Evolutionary conservation across 2,888 invertebrate genomes (phyloP).

Genomic region (Lepas anatifera): DNA sequence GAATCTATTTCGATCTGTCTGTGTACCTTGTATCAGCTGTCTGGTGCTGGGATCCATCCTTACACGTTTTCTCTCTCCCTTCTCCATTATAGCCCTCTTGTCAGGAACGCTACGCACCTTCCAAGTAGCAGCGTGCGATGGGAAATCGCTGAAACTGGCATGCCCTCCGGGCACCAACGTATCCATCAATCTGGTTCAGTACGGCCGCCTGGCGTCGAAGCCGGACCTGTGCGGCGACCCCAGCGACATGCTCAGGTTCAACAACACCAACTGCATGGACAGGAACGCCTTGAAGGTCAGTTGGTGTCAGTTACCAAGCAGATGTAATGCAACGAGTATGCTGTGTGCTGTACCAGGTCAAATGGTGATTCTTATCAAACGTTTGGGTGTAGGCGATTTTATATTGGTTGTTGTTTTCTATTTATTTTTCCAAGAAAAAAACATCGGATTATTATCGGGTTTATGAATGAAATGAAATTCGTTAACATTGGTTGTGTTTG

Average conservation of each 20-base stretch:
- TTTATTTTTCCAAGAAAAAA: no score
- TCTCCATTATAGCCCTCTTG: constrained; percentile 57
- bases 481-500: no score
- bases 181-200: constrained; percentile 79
- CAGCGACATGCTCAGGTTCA: constrained; percentile 19
- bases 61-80: constrained; percentile 3
- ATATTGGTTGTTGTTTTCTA: no score
- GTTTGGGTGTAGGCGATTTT: no score
- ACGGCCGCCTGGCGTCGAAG: constrained; percentile 46
- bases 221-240: constrained; percentile 41
- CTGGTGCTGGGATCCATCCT: neutral
- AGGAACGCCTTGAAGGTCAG: constrained; percentile 30
- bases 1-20: no score
- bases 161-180: constrained; percentile 88
- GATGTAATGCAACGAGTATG: no score
- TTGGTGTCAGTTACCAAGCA: neutral
- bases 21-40: neutral
- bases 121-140: constrained; percentile 84
- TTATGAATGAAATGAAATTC: no score
- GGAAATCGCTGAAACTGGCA: constrained; percentile 68
- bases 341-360: no score
- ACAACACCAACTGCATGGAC: constrained; percentile 31
- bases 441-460: no score
- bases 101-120: constrained; percentile 82
- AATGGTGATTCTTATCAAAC: no score